These are phyloP conservation scores for Pempheris klunzingeri DNA, from an alignment of 2,797 vertebrate genomes.

Conservation along the genomic window DNA sequence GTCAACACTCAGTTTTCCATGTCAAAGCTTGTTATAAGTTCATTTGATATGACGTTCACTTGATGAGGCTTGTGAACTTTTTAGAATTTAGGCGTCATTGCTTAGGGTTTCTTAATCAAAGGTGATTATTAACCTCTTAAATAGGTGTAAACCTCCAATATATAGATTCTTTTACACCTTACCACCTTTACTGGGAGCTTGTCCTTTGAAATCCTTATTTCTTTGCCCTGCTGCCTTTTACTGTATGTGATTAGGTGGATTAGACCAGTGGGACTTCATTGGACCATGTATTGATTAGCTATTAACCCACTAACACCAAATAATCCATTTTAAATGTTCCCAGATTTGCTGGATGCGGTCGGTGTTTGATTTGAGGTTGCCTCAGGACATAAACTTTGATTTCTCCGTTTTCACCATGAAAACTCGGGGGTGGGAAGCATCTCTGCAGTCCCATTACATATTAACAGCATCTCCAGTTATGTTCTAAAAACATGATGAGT, in stretches of 20 bases:
- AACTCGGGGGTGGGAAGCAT: slow-evolving; percentile 64
- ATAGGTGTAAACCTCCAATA: not conserved
- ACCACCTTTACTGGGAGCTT: not conserved
- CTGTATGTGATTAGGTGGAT: slow-evolving; percentile 64
- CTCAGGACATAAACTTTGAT: slow-evolving; percentile 80
- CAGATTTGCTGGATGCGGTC: slow-evolving; percentile 31
- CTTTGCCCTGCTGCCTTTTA: slow-evolving; percentile 12
- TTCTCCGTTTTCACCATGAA: slow-evolving; percentile 60
- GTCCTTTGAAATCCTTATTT: slow-evolving; percentile 1
- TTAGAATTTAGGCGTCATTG: not conserved
- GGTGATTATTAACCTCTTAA: not conserved
- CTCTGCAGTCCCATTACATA: slow-evolving; percentile 82
- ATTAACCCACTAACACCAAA: slow-evolving; percentile 74
- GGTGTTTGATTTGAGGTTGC: slow-evolving; percentile 64
- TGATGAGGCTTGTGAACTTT: not conserved
- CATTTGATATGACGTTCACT: slow-evolving; percentile 2
- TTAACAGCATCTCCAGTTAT: slow-evolving; percentile 83
- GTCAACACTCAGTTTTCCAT: slow-evolving; percentile 8
- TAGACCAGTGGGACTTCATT: slow-evolving; percentile 53
- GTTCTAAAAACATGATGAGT: slow-evolving; percentile 82
- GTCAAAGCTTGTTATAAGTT: slow-evolving; percentile 27
- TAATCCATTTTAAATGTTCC: slow-evolving; percentile 70
- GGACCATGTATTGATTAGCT: slow-evolving; percentile 70
- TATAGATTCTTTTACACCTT: not conserved
- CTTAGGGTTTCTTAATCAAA: not conserved